Evolutionary conservation across 1,140 invertebrate species (phyloP), one percentile per base, ranked within the genome.

Genomic region (Calosoma granatense): DNA sequence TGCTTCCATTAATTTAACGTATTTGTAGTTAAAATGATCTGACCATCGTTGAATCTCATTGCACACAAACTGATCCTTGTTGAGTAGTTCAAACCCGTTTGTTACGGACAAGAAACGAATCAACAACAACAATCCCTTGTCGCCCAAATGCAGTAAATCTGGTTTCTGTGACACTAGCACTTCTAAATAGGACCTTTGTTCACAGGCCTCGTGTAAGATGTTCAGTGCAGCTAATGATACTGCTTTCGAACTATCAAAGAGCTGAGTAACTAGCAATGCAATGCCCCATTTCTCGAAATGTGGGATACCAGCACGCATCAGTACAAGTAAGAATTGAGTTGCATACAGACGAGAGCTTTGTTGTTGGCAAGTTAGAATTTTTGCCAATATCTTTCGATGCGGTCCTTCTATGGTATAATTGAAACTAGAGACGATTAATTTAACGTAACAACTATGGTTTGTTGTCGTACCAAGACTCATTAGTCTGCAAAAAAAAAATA

Each of bases 171-270:
- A 78, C 56, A 92, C 81, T 23, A 97, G 72, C 56, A 85, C 82
- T 63, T 92, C 86, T 22, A 96, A 72, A 71, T 88, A 92, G 65
- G 90, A 87, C 55, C 84, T 81, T 56, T 93, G 82, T 73, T 93
- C 88, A 67, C 89, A 93, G 19, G 92, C 90, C 78, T 97, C 95
- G 65, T 95, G 88, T n/a, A 97, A 74, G 51, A 88, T 85, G 57
- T 84, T 81, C 14, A 95, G 68, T 1, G 94, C 92, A 12, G 85
- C 80, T 26, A 87, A 75, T 0, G 86, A 83, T 3, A 97, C 84
- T 17, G 80, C 76, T 58, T 82, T 82, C 41, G 85, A 88, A 52
- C 80, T 76, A 67, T 97, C 94, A 56, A 84, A 81, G 1, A 97
- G 74, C 74, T 93, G 90, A 52, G 79, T 82, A 12, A 90, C 82